Evolutionary conservation across 2,888 invertebrate species (phyloP).

Genomic region (Caenorhabditis auriculariae): DNA sequence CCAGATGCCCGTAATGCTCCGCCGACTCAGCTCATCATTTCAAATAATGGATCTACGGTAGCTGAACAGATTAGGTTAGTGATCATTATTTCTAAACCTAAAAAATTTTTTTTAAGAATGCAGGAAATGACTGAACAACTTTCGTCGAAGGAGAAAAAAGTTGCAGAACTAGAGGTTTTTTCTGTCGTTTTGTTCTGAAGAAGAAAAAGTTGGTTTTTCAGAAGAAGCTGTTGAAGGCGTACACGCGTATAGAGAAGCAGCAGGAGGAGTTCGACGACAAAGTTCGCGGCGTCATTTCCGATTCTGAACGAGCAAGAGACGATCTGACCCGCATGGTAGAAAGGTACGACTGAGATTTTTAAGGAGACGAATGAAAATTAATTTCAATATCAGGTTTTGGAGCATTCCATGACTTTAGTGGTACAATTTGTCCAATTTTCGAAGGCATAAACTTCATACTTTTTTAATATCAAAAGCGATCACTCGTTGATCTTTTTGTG

Average conservation of each 20-base stretch:
- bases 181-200: not conserved
- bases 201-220: not conserved
- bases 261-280: slow-evolving; percentile 22
- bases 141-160: slow-evolving; percentile 16
- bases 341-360: no score
- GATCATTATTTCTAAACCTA: no score
- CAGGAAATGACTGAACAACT: slow-evolving; percentile 24
- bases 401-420: no score
- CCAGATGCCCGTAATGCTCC: not conserved
- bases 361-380: no score
- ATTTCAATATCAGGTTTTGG: no score
- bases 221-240: slow-evolving; percentile 24
- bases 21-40: not conserved
- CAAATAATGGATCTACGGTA: no score
- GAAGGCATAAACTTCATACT: no score
- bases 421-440: no score
- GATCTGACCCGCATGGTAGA: slow-evolving; percentile 15
- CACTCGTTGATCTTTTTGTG: not conserved
- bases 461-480: no score
- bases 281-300: slow-evolving; percentile 17
- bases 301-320: slow-evolving; percentile 16
- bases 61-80: no score
- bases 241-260: slow-evolving; percentile 16
- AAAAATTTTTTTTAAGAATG: no score
- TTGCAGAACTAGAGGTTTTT: slow-evolving; percentile 12